Evolutionary conservation across 2,888 invertebrate species (phyloP).

Genomic region (Colletes collaris): DNA sequence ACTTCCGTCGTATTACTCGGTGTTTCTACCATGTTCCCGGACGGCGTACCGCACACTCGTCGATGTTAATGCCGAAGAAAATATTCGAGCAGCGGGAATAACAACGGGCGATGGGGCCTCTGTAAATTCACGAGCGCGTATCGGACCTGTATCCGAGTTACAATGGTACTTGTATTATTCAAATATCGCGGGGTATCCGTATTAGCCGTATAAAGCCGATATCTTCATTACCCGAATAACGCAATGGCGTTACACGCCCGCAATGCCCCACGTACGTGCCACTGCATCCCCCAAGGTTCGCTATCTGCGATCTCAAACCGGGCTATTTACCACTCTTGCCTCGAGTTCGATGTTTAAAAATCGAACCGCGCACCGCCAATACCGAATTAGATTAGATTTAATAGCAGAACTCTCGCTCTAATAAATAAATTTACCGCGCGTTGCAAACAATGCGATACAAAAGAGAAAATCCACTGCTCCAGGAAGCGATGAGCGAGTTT

Average conservation of each 20-base stretch:
- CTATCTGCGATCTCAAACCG: constrained; percentile 35
- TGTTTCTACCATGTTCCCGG: constrained; percentile 2
- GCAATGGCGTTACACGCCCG: constrained; percentile 17
- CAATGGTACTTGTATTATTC: constrained; percentile 48
- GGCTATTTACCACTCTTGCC: neutral
- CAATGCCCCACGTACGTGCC: constrained; percentile 12
- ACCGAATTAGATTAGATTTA: too few relatives aligned
- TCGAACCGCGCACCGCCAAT: neutral
- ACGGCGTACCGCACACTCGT: constrained; percentile 16
- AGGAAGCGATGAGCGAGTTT: too few relatives aligned
- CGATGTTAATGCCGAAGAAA: constrained; percentile 50
- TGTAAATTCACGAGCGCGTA: constrained; percentile 26
- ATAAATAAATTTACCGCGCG: too few relatives aligned
- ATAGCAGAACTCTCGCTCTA: too few relatives aligned
- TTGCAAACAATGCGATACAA: too few relatives aligned
- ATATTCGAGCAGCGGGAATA: constrained; percentile 34
- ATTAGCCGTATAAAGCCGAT: constrained; percentile 51
- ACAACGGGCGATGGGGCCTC: neutral
- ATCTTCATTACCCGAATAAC: constrained; percentile 54
- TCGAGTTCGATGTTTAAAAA: constrained; percentile 24
- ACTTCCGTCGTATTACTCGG: constrained; percentile 33
- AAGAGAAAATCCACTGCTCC: too few relatives aligned
- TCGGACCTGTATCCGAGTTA: constrained; percentile 21
- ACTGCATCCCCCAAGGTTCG: constrained; percentile 32
- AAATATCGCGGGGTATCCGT: constrained; percentile 47